phyloP scores from a whole-genome alignment of 2,113 vertebrate genomes.

The Prinia subflava region DNA sequence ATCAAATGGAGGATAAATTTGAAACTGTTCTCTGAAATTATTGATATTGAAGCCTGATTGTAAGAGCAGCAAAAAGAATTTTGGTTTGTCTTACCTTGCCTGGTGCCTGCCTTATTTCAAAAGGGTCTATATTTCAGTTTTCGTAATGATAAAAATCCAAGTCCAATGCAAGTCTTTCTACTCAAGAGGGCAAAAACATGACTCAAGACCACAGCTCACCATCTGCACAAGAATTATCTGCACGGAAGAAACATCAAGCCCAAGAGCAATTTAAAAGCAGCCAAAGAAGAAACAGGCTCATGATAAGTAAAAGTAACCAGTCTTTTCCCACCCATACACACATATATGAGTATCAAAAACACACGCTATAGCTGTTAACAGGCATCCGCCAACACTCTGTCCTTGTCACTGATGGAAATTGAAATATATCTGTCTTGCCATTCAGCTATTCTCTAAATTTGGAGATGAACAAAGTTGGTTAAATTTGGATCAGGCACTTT shows the following conservation, averaged over 20 bases:
- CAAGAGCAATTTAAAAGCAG: background rate
- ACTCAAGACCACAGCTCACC: background rate
- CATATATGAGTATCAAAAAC: background rate
- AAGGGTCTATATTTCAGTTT: conserved; percentile 7
- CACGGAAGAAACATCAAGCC: background rate
- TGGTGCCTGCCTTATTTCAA: conserved; percentile 34
- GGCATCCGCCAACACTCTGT: conserved; percentile 47
- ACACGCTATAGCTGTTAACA: conserved; percentile 8
- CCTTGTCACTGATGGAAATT: conserved; percentile 28
- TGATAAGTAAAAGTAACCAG: conserved; percentile 10
- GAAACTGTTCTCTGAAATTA: background rate
- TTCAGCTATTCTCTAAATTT: conserved; percentile 39
- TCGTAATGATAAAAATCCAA: conserved; percentile 21
- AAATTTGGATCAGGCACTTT: conserved; percentile 29
- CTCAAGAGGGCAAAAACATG: background rate
- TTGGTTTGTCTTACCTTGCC: conserved; percentile 37
- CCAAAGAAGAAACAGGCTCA: conserved; percentile 2
- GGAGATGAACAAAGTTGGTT: conserved; percentile 5
- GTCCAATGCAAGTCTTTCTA: background rate
- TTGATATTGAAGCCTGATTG: background rate
- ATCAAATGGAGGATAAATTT: background rate
- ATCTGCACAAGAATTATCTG: background rate
- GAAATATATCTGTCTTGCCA: conserved; percentile 30
- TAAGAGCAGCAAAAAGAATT: conserved; percentile 7
- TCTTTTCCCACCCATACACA: conserved; percentile 26